phyloP scores from a whole-genome alignment of 2,888 invertebrate species.

The Acrocera orbiculus region DNA sequence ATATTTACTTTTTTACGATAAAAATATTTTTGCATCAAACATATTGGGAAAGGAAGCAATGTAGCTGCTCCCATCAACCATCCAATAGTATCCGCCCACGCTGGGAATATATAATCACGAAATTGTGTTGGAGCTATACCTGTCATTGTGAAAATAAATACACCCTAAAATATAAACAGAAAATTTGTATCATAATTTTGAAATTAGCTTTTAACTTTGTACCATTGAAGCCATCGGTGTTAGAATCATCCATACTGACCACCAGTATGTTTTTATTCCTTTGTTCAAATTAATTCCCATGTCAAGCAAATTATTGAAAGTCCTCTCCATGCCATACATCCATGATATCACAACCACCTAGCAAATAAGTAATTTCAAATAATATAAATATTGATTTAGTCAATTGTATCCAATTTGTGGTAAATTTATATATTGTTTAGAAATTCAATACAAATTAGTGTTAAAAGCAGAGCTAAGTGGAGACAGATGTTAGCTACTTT shows the following conservation, averaged over 20 bases:
- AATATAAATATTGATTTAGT: too few relatives aligned
- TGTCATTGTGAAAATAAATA: slow-evolving; percentile 53
- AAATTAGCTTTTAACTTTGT: slow-evolving; percentile 31
- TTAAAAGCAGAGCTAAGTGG: too few relatives aligned
- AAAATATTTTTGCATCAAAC: too few relatives aligned
- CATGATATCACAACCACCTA: slow-evolving; percentile 44
- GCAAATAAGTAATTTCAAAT: slow-evolving; percentile 5
- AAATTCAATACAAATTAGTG: too few relatives aligned
- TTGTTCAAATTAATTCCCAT: slow-evolving; percentile 49
- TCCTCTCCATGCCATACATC: slow-evolving; percentile 47
- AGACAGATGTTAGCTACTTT: too few relatives aligned
- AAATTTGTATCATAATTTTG: slow-evolving; percentile 1
- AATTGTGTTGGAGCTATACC: slow-evolving; percentile 47
- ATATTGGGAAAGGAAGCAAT: slow-evolving; percentile 47
- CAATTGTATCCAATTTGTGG: too few relatives aligned
- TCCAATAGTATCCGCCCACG: slow-evolving; percentile 51
- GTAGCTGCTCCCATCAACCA: slow-evolving; percentile 55
- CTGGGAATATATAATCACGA: slow-evolving; percentile 47
- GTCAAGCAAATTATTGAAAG: slow-evolving; percentile 37
- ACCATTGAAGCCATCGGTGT: slow-evolving; percentile 54
- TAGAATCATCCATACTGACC: slow-evolving; percentile 48
- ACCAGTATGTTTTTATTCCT: slow-evolving; percentile 48
- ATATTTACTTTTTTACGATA: too few relatives aligned
- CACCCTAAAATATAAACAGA: slow-evolving; percentile 36
- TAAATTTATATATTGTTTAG: too few relatives aligned